Evolutionary conservation across 2,797 vertebrate genomes (phyloP), one percentile per base, ranked within the genome.

Genomic region (Buceros bicornis): DNA sequence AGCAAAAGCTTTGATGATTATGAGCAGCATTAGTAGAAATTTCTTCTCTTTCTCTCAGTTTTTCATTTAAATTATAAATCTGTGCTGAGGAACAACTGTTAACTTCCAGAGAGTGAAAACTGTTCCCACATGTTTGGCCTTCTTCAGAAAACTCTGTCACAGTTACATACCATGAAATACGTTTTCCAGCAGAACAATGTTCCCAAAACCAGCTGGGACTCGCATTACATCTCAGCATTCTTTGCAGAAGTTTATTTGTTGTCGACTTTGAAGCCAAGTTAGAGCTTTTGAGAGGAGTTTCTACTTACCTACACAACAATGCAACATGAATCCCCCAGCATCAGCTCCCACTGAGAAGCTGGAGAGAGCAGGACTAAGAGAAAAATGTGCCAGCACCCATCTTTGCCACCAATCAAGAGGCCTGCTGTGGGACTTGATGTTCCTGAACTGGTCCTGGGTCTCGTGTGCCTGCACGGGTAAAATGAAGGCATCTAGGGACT

Each of bases 61-160:
- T 93, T 95, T 69, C 54, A 92, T 92, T 96, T 94, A 95, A 94
- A 88, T 91, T 94, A 40, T 93, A 90, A 87, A 82, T 91, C 85
- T 96, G 50, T 82, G 65, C 60, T 60, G 78, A 95, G 78, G 70
- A 97, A 57, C 58, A 91, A 28, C 94, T 76, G 78, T 93, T 96
- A 96, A 70, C 84, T 97, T 94, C 71, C 72, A 96, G 92, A 90
- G 71, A 91, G 25, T 89, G 84, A 96, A 92, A 95, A 95, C 90
- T 87, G 77, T 94, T 96, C 95, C 93, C 89, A 92, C 35, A 66
- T 48, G 50, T 80, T 90, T 92, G 87, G 92, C 82, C 81, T 77
- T 79, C 74, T 93, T 93, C 69, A 87, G 88, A 77, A 94, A 93
- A 81, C 42, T 51, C 65, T 87, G 90, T 95, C 95, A 91, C 80